These are phyloP conservation scores for Timandra comae DNA, from an alignment of 2,888 invertebrate genomes.

Conservation along the genomic window DNA sequence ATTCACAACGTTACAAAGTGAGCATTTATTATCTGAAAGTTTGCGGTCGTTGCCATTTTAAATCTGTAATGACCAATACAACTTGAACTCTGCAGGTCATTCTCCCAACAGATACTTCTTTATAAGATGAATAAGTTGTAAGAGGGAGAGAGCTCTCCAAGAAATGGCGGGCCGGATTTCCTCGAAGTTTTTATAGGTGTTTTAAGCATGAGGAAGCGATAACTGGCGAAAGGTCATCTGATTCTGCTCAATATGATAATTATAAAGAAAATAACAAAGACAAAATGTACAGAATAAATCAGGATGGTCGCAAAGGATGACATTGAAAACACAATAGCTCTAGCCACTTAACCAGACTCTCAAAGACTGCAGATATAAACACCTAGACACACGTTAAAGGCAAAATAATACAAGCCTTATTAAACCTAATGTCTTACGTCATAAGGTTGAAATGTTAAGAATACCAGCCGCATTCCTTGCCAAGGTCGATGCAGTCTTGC, in stretches of 20 bases:
- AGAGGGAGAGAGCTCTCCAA: conserved; percentile 19
- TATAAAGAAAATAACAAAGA: background rate
- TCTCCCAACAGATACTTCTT: conserved; percentile 9
- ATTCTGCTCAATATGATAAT: background rate
- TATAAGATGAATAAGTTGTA: conserved; percentile 9
- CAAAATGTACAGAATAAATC: background rate
- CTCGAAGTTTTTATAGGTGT: conserved; percentile 22
- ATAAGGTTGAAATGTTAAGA: conserved; percentile 34
- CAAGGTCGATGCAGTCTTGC: conserved; percentile 56
- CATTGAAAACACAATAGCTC: conserved; percentile 1
- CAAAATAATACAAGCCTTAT: conserved; percentile 19
- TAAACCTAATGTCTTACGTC: conserved; percentile 29
- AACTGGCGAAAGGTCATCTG: no score
- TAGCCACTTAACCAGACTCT: conserved; percentile 3
- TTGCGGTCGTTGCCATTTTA: conserved; percentile 55
- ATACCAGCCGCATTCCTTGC: conserved; percentile 45
- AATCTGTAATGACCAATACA: conserved; percentile 33
- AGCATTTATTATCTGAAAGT: conserved; percentile 25
- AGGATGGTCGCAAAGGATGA: background rate
- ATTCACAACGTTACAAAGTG: conserved; percentile 16
- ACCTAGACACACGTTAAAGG: conserved; percentile 12
- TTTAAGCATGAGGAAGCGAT: conserved; percentile 6
- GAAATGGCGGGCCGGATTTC: conserved; percentile 23
- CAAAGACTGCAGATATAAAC: conserved; percentile 12
- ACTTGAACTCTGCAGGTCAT: conserved; percentile 26